Evolutionary conservation across 1,140 invertebrate genomes (phyloP).

Genomic region (Drosophila elegans): DNA sequence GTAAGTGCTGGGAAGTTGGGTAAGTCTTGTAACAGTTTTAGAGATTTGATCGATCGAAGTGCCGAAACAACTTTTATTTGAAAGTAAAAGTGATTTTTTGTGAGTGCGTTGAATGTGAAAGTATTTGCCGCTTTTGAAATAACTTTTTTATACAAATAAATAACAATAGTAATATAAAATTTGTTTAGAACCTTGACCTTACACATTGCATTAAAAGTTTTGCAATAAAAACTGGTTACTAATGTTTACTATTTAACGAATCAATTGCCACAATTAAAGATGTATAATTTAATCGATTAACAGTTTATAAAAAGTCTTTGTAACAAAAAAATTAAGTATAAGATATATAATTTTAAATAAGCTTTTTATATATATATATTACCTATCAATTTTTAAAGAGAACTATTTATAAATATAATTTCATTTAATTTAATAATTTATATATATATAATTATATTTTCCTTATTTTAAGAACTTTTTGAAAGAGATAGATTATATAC

Average conservation of each 20-base stretch:
- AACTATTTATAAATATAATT: no score
- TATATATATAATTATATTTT: no score
- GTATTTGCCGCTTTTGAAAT: constrained; percentile 8
- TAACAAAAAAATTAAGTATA: neutral
- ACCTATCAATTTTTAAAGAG: no score
- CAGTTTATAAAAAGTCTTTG: neutral
- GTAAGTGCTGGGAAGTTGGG: neutral
- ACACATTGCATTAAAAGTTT: neutral
- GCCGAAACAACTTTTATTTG: neutral
- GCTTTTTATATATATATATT: no score
- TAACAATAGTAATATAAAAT: neutral
- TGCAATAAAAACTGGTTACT: neutral
- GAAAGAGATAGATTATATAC: no score
- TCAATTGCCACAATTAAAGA: constrained; percentile 11
- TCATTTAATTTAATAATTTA: no score
- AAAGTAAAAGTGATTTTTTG: constrained; percentile 26
- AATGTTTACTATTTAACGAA: constrained; percentile 1
- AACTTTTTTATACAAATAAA: neutral
- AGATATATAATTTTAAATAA: no score
- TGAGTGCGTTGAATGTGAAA: constrained; percentile 2
- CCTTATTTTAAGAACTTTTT: no score
- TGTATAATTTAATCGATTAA: neutral
- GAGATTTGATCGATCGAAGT: neutral
- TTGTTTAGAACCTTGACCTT: neutral
- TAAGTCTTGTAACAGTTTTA: constrained; percentile 4